Percentiles rank a stretch among this genome's conserved stretches.
Evolutionary conservation across 2,888 invertebrate species (phyloP).

Genomic region (Proisotoma minuta): DNA sequence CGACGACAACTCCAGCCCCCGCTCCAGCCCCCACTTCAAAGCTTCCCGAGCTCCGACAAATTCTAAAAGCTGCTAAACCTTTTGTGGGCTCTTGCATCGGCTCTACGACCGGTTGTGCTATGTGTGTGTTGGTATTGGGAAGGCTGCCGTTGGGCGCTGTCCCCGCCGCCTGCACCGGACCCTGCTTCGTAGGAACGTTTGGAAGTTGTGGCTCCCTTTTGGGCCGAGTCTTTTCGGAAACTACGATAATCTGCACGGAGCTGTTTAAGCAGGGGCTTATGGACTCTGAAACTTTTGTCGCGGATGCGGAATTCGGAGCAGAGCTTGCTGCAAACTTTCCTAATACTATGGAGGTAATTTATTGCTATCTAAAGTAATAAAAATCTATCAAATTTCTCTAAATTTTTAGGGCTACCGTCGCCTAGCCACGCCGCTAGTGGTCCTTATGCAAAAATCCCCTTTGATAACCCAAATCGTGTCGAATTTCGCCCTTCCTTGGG

Average conservation of each 20-base stretch:
- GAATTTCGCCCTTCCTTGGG: slow-evolving; percentile 46
- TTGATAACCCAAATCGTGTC: slow-evolving; percentile 41
- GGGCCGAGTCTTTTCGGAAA: slow-evolving; percentile 45
- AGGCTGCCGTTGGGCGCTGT: slow-evolving; percentile 41
- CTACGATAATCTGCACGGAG: slow-evolving; percentile 48
- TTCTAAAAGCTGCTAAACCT: slow-evolving; percentile 45
- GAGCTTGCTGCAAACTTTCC: slow-evolving; percentile 33
- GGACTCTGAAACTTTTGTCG: slow-evolving; percentile 45
- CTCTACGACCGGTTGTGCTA: slow-evolving; percentile 42
- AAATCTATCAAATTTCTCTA: not conserved
- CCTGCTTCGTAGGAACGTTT: slow-evolving; percentile 46
- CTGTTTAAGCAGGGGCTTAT: slow-evolving; percentile 46
- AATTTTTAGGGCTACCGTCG: slow-evolving; percentile 41
- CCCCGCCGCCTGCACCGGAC: slow-evolving; percentile 45
- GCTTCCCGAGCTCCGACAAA: slow-evolving; percentile 43
- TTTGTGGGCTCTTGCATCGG: slow-evolving; percentile 46
- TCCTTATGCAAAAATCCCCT: slow-evolving; percentile 43
- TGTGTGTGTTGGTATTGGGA: slow-evolving; percentile 45
- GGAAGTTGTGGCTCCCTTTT: slow-evolving; percentile 43
- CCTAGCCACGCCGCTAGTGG: slow-evolving; percentile 46
- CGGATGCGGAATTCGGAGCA: slow-evolving; percentile 46
- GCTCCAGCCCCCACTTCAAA: slow-evolving; percentile 29
- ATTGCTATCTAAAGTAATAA: not conserved
- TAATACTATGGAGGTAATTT: slow-evolving; percentile 40
- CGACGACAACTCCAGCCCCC: slow-evolving; percentile 18